Evolutionary conservation across 1,140 invertebrate genomes (phyloP), one percentile per base, ranked within the genome.

Genomic region (Drosophila equinoxialis): DNA sequence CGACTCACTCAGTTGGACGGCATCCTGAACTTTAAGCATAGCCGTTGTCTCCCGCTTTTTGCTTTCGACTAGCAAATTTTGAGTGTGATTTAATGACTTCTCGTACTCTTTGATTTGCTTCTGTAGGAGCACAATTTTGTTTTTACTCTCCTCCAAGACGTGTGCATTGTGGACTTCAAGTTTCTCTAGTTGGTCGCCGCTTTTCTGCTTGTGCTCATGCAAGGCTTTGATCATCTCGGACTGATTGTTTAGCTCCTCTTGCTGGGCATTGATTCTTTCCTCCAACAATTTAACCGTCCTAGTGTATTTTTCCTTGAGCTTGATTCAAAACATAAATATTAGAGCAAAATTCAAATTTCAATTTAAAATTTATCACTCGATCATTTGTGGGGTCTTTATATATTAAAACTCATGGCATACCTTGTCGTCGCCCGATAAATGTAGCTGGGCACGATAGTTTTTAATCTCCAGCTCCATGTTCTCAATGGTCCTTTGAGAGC

Each of bases 1-100:
- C 6, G 91, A 79, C 72, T 94, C 94, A 41, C 93, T 92, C 0
- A 94, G 69, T 17, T 89, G 82, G 17, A 94, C 77, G 6, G 94
- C 93, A 76, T 94, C 94, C 35, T 92, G 82, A 0, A 92, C 74
- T 37, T 92, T 92, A 1, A 64, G 68, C 63, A 92, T 74, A 13
- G 91, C 91, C 1, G 57, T 11, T 1, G 45, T 17, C 23, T 81
- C 75, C 5, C 77, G 72, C 13, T 79, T 77, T 0, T 68, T 75
- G 23, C 74, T 74, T 54, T 81, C 80, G 4, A 70, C 39, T 0
- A 87, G 74, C 35, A 78, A 20, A 0, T 66, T 26, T 0, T 37
- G 70, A 0, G 64, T 67, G 2, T 67, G 33, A 0, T 30, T 26
- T 5, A 92, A 62, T 0, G 77, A 69, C 30, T 79, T 70, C 45